Percentiles rank a stretch among this genome's conserved stretches.
phyloP scores from a whole-genome alignment of 2,797 vertebrate species.

The Muscicapa comitata region DNA sequence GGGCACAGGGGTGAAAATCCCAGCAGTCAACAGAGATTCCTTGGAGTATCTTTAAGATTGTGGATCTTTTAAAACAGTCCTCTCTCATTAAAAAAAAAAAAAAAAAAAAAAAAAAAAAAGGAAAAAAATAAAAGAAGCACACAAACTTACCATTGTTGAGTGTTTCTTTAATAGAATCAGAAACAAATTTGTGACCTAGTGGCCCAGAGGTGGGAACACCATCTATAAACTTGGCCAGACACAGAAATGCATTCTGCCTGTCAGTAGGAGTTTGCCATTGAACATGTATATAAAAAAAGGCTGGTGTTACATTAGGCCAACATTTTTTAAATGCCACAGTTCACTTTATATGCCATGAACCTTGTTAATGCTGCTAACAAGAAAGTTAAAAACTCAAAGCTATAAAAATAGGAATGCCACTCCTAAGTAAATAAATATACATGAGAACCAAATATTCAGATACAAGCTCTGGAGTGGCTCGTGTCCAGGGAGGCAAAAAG shows the following conservation, averaged over 20 bases:
- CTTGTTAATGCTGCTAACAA: slow-evolving; percentile 79
- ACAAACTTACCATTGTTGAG: slow-evolving; percentile 78
- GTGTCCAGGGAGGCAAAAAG: background rate
- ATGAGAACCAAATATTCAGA: slow-evolving; percentile 59
- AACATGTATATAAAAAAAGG: slow-evolving; percentile 61
- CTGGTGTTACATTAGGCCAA: slow-evolving; percentile 64
- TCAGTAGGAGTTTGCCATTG: slow-evolving; percentile 76
- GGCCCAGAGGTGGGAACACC: slow-evolving; percentile 80
- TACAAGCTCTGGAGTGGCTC: slow-evolving; percentile 51
- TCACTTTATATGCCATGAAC: slow-evolving; percentile 70
- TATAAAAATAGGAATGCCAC: slow-evolving; percentile 75
- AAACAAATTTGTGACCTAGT: slow-evolving; percentile 80
- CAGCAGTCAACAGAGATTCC: slow-evolving; percentile 53
- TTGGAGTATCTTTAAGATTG: slow-evolving; percentile 74
- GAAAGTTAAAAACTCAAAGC: slow-evolving; percentile 73
- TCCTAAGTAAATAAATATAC: slow-evolving; percentile 73
- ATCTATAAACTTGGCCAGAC: slow-evolving; percentile 81
- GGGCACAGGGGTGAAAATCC: slow-evolving; percentile 2
- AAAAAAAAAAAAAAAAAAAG: background rate
- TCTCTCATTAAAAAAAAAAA: slow-evolving; percentile 31
- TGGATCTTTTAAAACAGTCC: slow-evolving; percentile 72
- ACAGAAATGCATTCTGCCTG: slow-evolving; percentile 72
- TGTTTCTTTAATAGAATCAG: slow-evolving; percentile 78
- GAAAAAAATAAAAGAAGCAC: background rate
- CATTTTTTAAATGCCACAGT: slow-evolving; percentile 75